phyloP scores from a whole-genome alignment of 2,888 invertebrate genomes.

The Gymnocheta viridis region DNA sequence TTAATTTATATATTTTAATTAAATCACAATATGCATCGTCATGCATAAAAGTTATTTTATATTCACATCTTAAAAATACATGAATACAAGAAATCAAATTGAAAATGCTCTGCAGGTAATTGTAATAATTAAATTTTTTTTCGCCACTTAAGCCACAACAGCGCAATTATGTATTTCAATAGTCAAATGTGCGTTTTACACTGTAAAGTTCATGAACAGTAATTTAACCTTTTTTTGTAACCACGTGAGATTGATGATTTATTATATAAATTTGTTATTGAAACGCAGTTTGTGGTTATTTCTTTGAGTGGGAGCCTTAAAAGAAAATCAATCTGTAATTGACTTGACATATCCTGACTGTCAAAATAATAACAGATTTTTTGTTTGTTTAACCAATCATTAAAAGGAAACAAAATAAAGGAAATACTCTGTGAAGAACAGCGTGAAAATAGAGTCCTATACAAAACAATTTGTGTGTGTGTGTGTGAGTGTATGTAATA shows the following conservation, averaged over 20 bases:
- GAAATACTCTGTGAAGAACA: background rate
- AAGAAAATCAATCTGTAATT: background rate
- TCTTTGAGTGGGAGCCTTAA: background rate
- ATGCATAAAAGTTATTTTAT: background rate
- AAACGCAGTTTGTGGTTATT: background rate
- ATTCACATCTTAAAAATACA: background rate
- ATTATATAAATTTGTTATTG: background rate
- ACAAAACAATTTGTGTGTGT: no score
- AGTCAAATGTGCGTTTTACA: background rate
- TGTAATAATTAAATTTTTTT: background rate
- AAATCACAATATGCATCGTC: background rate
- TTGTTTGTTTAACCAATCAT: background rate
- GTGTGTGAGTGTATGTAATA: no score
- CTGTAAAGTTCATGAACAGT: constrained; percentile 6
- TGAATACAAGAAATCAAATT: background rate
- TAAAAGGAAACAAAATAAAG: no score
- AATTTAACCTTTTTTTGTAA: background rate
- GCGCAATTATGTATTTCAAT: constrained; percentile 8
- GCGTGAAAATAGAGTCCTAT: no score
- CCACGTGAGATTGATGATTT: constrained; percentile 36
- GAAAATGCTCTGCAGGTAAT: background rate
- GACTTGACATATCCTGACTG: background rate
- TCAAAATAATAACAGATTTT: background rate
- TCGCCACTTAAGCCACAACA: background rate
- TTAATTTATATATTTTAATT: no score